Conservation (phyloP, 1,140 invertebrate genomes). For the Antheraea mylitta region DNA sequence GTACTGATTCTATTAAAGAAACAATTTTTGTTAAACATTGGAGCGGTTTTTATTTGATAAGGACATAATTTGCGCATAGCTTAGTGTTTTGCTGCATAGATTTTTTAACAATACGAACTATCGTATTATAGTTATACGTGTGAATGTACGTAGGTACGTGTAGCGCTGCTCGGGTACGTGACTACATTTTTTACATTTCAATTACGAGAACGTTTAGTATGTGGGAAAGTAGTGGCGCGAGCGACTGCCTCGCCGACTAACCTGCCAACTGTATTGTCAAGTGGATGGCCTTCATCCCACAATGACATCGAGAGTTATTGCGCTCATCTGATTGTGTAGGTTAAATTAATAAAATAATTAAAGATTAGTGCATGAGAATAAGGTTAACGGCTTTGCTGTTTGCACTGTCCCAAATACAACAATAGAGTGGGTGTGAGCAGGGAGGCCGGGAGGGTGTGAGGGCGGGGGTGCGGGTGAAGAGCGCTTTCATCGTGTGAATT, state of each 20-base stretch:
- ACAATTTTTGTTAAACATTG: too few species aligned
- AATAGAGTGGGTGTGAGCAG: too few species aligned
- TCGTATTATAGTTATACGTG: too few species aligned
- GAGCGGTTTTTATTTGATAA: too few species aligned
- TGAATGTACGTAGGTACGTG: not conserved
- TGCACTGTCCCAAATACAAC: not conserved
- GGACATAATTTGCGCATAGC: too few species aligned
- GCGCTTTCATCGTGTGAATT: too few species aligned
- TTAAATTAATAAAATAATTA: not conserved
- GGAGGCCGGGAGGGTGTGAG: too few species aligned
- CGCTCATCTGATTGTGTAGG: not conserved
- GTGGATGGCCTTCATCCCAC: not conserved
- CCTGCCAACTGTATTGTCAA: not conserved
- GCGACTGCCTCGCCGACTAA: not conserved
- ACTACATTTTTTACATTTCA: conserved; percentile 5
- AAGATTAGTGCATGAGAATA: not conserved
- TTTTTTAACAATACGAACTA: too few species aligned
- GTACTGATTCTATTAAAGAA: too few species aligned
- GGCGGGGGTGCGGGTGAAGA: too few species aligned
- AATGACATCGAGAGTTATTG: not conserved
- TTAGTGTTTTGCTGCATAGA: too few species aligned
- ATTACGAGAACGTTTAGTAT: conserved; percentile 11
- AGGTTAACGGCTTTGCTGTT: not conserved
- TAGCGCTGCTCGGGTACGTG: not conserved
- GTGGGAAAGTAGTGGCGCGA: conserved; percentile 7